Evolutionary conservation across 2,113 vertebrate species (phyloP).

Genomic region (Anser cygnoides): DNA sequence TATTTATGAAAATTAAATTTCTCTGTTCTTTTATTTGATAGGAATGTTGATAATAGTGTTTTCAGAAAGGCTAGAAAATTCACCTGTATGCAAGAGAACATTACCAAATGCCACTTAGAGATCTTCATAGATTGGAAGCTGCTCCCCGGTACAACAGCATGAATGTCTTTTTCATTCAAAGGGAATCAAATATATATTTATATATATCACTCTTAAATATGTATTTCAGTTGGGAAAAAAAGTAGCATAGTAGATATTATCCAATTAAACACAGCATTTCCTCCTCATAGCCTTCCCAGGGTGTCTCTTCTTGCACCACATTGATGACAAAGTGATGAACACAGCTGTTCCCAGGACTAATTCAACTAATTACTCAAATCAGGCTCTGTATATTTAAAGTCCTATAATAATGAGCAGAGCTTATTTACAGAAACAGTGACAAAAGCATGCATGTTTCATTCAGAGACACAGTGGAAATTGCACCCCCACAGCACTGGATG

Average conservation of each 20-base stretch:
- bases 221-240: background rate
- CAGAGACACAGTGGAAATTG: slow-evolving; percentile 75
- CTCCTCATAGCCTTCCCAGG: background rate
- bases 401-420: background rate
- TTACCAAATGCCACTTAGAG: background rate
- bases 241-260: background rate
- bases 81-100: background rate
- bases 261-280: background rate
- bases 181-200: background rate
- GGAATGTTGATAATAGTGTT: background rate
- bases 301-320: background rate
- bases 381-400: background rate
- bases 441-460: slow-evolving; percentile 63
- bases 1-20: background rate
- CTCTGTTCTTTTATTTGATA: background rate
- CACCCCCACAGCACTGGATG: slow-evolving; percentile 75
- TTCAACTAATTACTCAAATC: background rate
- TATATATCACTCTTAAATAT: background rate
- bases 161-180: background rate
- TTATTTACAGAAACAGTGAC: background rate
- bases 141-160: background rate
- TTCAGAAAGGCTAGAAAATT: background rate
- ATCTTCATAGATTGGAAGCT: background rate
- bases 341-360: background rate
- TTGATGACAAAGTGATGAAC: background rate